Evolutionary conservation across 2,113 vertebrate genomes (phyloP), one percentile per base, ranked within the genome.

Genomic region (Sialia sialis): DNA sequence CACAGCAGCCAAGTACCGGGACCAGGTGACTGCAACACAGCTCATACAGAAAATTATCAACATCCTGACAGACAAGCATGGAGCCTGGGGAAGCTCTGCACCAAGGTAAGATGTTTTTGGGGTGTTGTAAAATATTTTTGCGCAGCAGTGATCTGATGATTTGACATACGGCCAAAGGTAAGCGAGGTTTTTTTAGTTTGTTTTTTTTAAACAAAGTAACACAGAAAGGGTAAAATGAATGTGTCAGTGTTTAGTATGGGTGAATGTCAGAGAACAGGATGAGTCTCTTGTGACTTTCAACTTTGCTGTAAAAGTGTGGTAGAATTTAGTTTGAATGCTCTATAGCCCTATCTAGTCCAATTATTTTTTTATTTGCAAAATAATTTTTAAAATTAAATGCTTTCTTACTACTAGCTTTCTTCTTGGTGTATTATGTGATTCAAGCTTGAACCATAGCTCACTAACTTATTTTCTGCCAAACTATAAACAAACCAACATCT

Each of bases 11-110:
- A 99, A 99, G 92, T 99, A 99, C 94, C 98, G 99, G 64, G 99
- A 99, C 97, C 98, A 99, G 77, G 98, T 99, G 97, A 99, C 99
- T 13, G 98, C 99, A 94, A 99, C 98, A n/a, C 99, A 99, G 56
- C 98, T 99, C 79, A 97, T 99, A 95, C 99, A 99, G 98, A 99
- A 99, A 97, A 99, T 99, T 68, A 97, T 99, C 97, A 99, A 99
- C 98, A 99, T 99, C 86, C 98, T 99, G 94, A 99, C 98, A 36
- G 99, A 99, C 97, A 99, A 99, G 94, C 99, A 99, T 63, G 99
- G 99, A 89, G 99, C 99, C 87, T 99, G 99, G 99, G 99, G 99
- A 76, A 98, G 91, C 97, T 99, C 98, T 74, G 88, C 98, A 73
- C 81, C 92, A 83, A 99, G 99, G 99, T 99, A 99, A 97, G 94